Evolutionary conservation across 2,797 vertebrate genomes (phyloP).

Genomic region (Nyctibius grandis): DNA sequence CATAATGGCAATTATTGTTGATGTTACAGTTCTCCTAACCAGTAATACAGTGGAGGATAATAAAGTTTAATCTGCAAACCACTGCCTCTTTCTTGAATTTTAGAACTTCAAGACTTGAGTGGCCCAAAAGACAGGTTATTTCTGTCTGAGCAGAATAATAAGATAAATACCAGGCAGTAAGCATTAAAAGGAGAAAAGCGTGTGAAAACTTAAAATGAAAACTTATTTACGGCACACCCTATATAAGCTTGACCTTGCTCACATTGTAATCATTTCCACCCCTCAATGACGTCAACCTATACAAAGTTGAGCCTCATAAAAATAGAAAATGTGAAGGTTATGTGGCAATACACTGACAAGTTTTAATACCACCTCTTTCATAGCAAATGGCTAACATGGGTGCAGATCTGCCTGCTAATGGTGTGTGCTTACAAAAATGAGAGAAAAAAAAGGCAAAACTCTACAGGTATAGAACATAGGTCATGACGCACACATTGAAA

Average conservation of each 20-base stretch:
- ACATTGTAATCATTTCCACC: constrained; percentile 8
- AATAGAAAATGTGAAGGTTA: not conserved
- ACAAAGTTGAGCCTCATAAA: constrained; percentile 26
- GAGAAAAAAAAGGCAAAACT: not conserved
- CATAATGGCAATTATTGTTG: not conserved
- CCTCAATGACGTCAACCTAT: not conserved
- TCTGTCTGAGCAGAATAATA: not conserved
- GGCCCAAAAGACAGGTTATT: not conserved
- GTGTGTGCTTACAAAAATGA: not conserved
- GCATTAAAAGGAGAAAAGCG: not conserved
- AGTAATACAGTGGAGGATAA: not conserved
- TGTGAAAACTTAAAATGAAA: constrained; percentile 28
- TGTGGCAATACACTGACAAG: constrained; percentile 35
- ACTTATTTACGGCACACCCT: not conserved
- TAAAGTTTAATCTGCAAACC: not conserved
- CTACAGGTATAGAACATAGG: not conserved
- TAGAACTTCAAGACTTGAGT: not conserved
- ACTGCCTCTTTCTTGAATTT: not conserved
- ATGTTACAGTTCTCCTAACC: not conserved
- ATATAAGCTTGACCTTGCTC: not conserved
- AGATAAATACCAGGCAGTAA: not conserved
- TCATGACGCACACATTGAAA: not conserved
- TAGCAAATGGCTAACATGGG: not conserved
- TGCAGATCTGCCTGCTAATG: not conserved
- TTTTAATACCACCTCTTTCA: constrained; percentile 25